Evolutionary conservation across 2,797 vertebrate genomes (phyloP).

Genomic region (Dromococcyx pavoninus): DNA sequence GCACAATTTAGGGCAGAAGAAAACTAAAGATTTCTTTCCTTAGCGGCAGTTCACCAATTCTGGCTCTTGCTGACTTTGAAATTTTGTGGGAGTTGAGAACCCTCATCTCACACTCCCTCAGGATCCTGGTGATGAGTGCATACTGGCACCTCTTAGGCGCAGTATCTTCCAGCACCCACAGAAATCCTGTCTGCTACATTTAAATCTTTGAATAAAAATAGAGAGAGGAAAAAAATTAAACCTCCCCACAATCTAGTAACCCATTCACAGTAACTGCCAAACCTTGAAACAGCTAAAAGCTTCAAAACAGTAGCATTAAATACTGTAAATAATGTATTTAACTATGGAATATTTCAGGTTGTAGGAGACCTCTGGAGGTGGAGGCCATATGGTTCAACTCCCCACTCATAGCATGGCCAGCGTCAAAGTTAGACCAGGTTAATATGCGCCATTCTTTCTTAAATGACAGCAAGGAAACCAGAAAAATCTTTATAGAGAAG

Average conservation of each 20-base stretch:
- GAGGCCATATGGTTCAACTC: neutral
- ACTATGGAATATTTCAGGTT: neutral
- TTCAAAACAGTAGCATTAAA: neutral
- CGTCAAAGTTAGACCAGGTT: neutral
- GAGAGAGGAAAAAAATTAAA: accelerated
- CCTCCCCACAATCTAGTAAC: neutral
- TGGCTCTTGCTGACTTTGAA: neutral
- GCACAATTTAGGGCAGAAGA: neutral
- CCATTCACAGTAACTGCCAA: neutral
- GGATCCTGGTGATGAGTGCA: neutral
- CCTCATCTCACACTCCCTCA: neutral
- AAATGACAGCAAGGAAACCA: neutral
- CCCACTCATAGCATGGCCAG: neutral
- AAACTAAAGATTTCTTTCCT: neutral
- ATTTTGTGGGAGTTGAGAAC: neutral
- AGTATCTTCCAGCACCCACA: neutral
- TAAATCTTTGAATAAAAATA: neutral
- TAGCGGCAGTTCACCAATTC: neutral
- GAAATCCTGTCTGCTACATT: neutral
- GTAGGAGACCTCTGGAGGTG: neutral
- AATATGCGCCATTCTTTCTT: neutral
- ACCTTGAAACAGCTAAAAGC: neutral
- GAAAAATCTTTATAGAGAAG: neutral
- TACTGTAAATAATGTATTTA: neutral
- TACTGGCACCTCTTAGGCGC: neutral